Base-by-base conservation (phyloP, 2,888 invertebrate genomes). In the Dendrolimus pini region DNA sequence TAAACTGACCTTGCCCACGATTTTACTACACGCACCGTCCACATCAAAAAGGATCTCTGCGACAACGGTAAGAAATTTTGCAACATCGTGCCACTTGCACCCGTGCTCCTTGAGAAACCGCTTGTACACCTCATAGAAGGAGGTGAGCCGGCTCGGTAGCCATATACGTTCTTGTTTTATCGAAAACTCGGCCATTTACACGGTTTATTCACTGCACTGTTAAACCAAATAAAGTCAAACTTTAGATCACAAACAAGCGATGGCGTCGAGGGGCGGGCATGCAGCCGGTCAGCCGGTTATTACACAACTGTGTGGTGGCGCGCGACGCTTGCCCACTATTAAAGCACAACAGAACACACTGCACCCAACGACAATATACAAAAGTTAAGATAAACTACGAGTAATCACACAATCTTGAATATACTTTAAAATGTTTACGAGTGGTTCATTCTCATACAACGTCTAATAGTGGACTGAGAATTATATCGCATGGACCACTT, bases 71-170 rank as follows among this genome's bases (percentile, higher is more conserved):
- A 91, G 77, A 55, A 90, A 75, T 80, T 89, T 89, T 56, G 88
- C 74, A 63, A 91, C 75, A 75, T 90, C 89, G 69, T 88, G 89
- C 91, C 89, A 91, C 70, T 85, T 86, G 78, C 87, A 89, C 61
- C 86, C 82, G 75, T 89, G 87, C 64, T 89, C 89, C 79, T 89
- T 88, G 64, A 90, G 83, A 76, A 90, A 84, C 68, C 83, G 79
- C 70, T 83, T 89, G 75, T 89, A 91, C 54, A 90, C 76, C 62
- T 87, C 87, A 68, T 83, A 88, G 70, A 89, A 88, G 62, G 89
- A 89, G 60, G 77, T 70, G 59, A 89, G 70, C 59, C 82, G 80
- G 52, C 86, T 75, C 52, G 86, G 83, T 61, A 82, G 62, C 60
- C 78, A 78, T 54, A 75, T 63, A 41, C 78, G 79, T 58, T 82